These are phyloP conservation scores for Notothenia coriiceps DNA, from an alignment of 2,113 vertebrate species.

Conservation along the genomic window DNA sequence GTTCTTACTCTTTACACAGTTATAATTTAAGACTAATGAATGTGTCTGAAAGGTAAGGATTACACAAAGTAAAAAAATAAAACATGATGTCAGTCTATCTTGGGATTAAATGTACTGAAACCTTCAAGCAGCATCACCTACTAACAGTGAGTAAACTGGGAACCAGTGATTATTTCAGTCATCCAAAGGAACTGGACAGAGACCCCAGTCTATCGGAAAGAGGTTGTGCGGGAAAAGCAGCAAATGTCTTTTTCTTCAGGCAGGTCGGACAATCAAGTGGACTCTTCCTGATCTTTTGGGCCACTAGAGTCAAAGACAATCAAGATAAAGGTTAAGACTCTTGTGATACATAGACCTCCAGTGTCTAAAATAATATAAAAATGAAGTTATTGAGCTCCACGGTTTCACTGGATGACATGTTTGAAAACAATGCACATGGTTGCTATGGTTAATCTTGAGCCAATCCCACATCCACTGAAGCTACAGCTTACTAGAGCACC, in stretches of 20 bases:
- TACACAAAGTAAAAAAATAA: slow-evolving; percentile 55
- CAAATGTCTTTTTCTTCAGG: slow-evolving; percentile 31
- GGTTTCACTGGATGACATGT: not conserved
- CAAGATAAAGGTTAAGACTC: not conserved
- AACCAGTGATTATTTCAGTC: slow-evolving; percentile 30
- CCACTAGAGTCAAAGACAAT: slow-evolving; percentile 53
- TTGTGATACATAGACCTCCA: too few relatives aligned
- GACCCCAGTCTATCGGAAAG: slow-evolving; percentile 21
- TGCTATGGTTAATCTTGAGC: slow-evolving; percentile 5
- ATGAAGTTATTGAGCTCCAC: not conserved
- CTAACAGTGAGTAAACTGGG: slow-evolving; percentile 21
- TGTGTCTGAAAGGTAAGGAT: slow-evolving; percentile 20
- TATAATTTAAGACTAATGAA: slow-evolving; percentile 5
- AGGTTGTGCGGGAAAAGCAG: slow-evolving; percentile 49
- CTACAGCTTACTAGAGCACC: not conserved
- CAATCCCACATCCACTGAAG: not conserved
- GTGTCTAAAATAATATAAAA: not conserved
- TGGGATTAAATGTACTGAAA: slow-evolving; percentile 1
- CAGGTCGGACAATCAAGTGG: slow-evolving; percentile 37
- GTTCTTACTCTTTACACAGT: not conserved
- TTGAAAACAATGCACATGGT: not conserved
- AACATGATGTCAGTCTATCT: slow-evolving; percentile 28
- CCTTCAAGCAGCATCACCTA: slow-evolving; percentile 50
- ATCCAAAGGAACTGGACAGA: slow-evolving; percentile 8
- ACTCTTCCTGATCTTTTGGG: slow-evolving; percentile 68